phyloP scores from a whole-genome alignment of 37 sponge, comb jelly and placozoan genomes.

The Ephydatia muelleri region DNA sequence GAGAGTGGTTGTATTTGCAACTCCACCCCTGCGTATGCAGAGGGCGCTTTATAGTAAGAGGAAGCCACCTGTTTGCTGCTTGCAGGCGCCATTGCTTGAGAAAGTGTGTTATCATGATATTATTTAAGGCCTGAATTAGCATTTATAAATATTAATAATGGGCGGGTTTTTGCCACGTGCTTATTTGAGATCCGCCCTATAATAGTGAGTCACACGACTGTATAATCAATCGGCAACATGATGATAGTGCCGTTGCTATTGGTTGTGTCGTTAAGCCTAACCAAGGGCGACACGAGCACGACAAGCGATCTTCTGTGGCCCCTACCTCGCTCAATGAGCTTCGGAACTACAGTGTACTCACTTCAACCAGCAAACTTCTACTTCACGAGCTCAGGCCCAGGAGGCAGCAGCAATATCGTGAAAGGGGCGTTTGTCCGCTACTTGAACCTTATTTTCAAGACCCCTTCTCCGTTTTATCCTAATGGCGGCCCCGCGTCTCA shows the following conservation, averaged over 20 bases:
- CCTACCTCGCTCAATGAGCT: constrained; percentile 13
- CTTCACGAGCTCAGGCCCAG: constrained; percentile 38
- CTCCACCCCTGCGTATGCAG: background rate
- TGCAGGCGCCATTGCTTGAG: background rate
- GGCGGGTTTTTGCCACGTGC: no score
- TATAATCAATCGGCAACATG: background rate
- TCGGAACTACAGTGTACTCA: constrained; percentile 18
- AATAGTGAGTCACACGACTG: background rate
- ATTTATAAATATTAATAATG: no score
- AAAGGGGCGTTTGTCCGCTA: constrained; percentile 69
- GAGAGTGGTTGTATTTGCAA: background rate
- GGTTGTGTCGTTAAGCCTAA: background rate
- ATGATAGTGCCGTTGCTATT: background rate
- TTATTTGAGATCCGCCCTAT: background rate
- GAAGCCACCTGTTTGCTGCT: background rate
- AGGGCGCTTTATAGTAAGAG: background rate
- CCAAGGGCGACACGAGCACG: constrained; percentile 12
- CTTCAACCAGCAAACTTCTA: constrained; percentile 39
- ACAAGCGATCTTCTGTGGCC: constrained; percentile 62
- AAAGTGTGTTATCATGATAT: background rate
- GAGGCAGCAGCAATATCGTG: constrained; percentile 38
- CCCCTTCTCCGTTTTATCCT: constrained; percentile 32
- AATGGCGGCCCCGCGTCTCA: constrained; percentile 7
- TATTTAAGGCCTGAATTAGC: no score
- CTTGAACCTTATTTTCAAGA: constrained; percentile 47